Conservation (phyloP, 2,888 invertebrate species). For the Cerastis leucographa region DNA sequence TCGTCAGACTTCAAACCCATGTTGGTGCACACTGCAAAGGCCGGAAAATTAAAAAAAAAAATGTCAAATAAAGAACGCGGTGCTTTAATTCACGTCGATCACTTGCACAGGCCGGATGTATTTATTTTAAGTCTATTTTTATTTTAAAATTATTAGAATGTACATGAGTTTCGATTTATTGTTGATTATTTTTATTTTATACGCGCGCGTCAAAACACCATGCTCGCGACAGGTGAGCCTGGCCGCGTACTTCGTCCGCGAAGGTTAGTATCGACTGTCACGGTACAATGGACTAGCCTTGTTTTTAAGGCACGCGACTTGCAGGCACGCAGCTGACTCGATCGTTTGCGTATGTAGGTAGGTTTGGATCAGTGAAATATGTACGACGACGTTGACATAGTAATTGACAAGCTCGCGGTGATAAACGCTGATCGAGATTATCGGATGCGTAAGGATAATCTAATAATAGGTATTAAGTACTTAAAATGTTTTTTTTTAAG, state of each 20-base stretch:
- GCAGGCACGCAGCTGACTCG: slow-evolving; percentile 67
- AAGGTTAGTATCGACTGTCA: slow-evolving; percentile 86
- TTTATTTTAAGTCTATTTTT: slow-evolving; percentile 20
- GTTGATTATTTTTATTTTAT: slow-evolving; percentile 65
- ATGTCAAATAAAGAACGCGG: slow-evolving; percentile 66
- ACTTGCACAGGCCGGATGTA: slow-evolving; percentile 55
- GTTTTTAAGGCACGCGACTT: slow-evolving; percentile 85
- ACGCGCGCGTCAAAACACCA: slow-evolving; percentile 81
- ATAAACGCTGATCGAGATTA: slow-evolving; percentile 30
- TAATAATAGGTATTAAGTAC: background rate
- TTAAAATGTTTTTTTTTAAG: background rate
- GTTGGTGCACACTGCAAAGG: slow-evolving; percentile 78
- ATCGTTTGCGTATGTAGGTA: slow-evolving; percentile 59
- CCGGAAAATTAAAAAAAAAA: slow-evolving; percentile 58
- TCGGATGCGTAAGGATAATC: slow-evolving; percentile 6
- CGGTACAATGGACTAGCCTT: slow-evolving; percentile 78
- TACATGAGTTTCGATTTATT: slow-evolving; percentile 31
- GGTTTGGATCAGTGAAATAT: slow-evolving; percentile 73
- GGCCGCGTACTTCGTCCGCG: slow-evolving; percentile 77
- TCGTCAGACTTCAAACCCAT: slow-evolving; percentile 89
- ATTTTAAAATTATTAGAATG: slow-evolving; percentile 16
- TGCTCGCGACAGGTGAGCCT: slow-evolving; percentile 74
- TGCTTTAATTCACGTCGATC: slow-evolving; percentile 56
- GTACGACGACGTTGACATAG: slow-evolving; percentile 75
- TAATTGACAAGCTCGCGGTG: slow-evolving; percentile 60